Percentiles rank a stretch among this genome's conserved stretches.
phyloP scores from a whole-genome alignment of 2,113 vertebrate genomes.

The Lichenostomus cassidix region DNA sequence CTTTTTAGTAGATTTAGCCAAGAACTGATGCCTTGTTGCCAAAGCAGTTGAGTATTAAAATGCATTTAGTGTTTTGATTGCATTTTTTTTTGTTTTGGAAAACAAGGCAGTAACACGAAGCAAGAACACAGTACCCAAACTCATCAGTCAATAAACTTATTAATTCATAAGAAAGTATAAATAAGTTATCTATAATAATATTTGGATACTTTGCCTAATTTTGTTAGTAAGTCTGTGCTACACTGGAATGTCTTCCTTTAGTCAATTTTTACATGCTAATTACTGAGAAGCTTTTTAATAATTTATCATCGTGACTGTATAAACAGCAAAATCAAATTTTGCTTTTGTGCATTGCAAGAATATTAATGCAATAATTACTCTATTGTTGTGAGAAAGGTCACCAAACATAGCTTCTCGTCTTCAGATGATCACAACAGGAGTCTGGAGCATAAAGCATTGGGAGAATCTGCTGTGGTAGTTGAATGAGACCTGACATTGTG shows the following conservation, averaged over 20 bases:
- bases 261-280: not conserved
- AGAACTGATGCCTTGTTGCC: not conserved
- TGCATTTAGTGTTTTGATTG: not conserved
- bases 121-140: not conserved
- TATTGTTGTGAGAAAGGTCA: not conserved
- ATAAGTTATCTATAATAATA: not conserved
- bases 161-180: not conserved
- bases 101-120: not conserved
- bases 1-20: not conserved
- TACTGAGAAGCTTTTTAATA: not conserved
- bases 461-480: not conserved
- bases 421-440: not conserved
- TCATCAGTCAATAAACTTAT: not conserved
- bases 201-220: not conserved
- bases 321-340: not conserved
- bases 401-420: not conserved
- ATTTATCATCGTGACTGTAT: not conserved
- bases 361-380: not conserved
- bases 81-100: not conserved
- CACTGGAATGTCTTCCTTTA: not conserved
- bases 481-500: not conserved
- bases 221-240: not conserved
- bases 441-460: not conserved
- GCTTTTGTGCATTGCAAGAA: not conserved
- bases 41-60: not conserved